Evolutionary conservation across 2,797 vertebrate genomes (phyloP).

Genomic region (Gobionotothen gibberifrons): DNA sequence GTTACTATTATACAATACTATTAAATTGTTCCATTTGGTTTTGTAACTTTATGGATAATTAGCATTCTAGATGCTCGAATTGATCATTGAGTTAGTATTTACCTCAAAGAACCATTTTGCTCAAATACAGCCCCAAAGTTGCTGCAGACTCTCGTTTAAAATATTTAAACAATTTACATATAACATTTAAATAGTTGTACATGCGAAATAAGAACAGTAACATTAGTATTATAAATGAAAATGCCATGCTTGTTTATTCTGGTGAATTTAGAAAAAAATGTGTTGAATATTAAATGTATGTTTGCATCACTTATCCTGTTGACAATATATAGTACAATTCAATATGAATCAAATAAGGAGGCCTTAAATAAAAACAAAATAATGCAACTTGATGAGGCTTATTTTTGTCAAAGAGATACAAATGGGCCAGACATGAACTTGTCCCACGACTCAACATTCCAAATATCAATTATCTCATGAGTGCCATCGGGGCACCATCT

Average conservation of each 20-base stretch:
- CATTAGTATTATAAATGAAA: neutral
- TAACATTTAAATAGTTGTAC: neutral
- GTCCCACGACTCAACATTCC: constrained; percentile 15
- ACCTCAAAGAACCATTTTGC: neutral
- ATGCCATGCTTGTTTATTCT: constrained; percentile 29
- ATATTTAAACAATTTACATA: neutral
- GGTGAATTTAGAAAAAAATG: constrained; percentile 19
- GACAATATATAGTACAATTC: constrained; percentile 45
- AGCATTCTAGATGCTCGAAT: neutral
- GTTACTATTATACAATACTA: constrained; percentile 12
- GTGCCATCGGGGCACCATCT: constrained; percentile 1
- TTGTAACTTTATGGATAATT: constrained; percentile 25
- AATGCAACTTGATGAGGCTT: constrained; percentile 1
- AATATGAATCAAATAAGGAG: constrained; percentile 60
- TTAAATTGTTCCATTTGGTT: constrained; percentile 30
- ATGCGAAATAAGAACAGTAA: constrained; percentile 6
- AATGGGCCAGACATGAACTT: constrained; percentile 10
- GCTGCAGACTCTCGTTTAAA: neutral
- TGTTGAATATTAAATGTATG: constrained; percentile 34
- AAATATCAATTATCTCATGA: constrained; percentile 5
- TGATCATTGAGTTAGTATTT: neutral
- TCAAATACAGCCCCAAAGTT: neutral
- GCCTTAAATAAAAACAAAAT: constrained; percentile 14
- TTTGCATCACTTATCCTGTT: neutral
- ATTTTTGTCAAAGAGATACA: neutral